These are phyloP conservation scores for Columba livia DNA, from an alignment of 2,113 vertebrate species.

Conservation along the genomic window DNA sequence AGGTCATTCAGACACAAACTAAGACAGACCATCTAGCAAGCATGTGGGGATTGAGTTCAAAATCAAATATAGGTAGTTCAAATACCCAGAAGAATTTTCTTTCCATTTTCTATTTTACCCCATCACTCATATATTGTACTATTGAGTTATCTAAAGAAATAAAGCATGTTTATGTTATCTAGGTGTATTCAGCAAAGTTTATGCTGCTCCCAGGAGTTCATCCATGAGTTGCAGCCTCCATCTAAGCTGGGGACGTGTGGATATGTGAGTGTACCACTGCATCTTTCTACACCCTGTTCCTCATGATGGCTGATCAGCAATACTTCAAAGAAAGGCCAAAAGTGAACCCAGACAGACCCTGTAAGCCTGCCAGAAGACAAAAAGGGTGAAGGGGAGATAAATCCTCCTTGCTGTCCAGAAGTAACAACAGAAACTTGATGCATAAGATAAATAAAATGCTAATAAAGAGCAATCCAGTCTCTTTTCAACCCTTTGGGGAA, in stretches of 20 bases:
- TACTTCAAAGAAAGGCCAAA: not conserved
- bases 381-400: not conserved
- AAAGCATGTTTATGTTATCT: conserved; percentile 54
- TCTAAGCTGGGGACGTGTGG: not conserved
- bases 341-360: not conserved
- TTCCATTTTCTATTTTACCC: conserved; percentile 58
- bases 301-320: not conserved
- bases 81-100: conserved; percentile 62
- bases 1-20: conserved; percentile 49
- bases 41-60: not conserved
- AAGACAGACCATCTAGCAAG: conserved; percentile 47
- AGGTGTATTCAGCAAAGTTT: conserved; percentile 47
- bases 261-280: not conserved
- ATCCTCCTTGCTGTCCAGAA: not conserved
- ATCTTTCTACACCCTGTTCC: not conserved
- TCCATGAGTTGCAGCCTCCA: conserved; percentile 10
- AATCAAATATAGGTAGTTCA: conserved; percentile 54
- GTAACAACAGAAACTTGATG: not conserved
- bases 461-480: not conserved
- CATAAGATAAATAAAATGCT: not conserved
- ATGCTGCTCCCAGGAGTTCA: conserved; percentile 38
- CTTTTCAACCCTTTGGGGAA: not conserved
- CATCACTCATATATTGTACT: conserved; percentile 52
- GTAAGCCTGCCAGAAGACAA: not conserved
- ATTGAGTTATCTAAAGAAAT: conserved; percentile 61